Conservation (phyloP, 1,140 invertebrate genomes). For the Ooceraea biroi region DNA sequence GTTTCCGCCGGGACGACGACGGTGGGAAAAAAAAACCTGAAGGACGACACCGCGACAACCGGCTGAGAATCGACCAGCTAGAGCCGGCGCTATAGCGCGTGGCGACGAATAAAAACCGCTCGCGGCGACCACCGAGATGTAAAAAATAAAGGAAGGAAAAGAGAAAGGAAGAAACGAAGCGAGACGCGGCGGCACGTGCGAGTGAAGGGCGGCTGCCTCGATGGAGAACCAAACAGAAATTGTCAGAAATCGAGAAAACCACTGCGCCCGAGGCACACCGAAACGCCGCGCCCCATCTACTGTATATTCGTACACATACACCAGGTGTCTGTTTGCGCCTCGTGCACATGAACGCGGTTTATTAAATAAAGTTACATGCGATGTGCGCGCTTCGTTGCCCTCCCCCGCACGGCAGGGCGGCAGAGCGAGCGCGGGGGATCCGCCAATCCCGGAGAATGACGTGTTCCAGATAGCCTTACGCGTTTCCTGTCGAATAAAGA, state of each 20-base stretch:
- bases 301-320: constrained; percentile 3
- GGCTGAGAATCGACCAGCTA: constrained; percentile 8
- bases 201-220: constrained; percentile 9
- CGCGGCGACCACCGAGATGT: constrained; percentile 30
- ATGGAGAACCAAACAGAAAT: constrained; percentile 61
- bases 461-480: constrained; percentile 45
- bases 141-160: too few species aligned
- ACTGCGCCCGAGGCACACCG: constrained; percentile 51
- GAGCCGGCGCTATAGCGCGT: too few species aligned
- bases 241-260: constrained; percentile 64
- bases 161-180: constrained; percentile 3
- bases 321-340: constrained; percentile 14
- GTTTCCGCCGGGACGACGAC: constrained; percentile 49
- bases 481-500: not conserved
- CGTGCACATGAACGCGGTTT: constrained; percentile 8
- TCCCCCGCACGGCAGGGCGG: not conserved
- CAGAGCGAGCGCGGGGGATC: constrained; percentile 19
- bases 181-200: not conserved
- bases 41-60: constrained; percentile 37
- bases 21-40: constrained; percentile 27
- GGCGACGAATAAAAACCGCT: constrained; percentile 48
- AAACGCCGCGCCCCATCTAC: constrained; percentile 41
- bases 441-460: constrained; percentile 32
- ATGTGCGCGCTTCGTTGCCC: constrained; percentile 45
- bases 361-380: constrained; percentile 56